These are phyloP conservation scores for Tenebrio molitor DNA, from an alignment of 1,140 invertebrate species.

Conservation along the genomic window DNA sequence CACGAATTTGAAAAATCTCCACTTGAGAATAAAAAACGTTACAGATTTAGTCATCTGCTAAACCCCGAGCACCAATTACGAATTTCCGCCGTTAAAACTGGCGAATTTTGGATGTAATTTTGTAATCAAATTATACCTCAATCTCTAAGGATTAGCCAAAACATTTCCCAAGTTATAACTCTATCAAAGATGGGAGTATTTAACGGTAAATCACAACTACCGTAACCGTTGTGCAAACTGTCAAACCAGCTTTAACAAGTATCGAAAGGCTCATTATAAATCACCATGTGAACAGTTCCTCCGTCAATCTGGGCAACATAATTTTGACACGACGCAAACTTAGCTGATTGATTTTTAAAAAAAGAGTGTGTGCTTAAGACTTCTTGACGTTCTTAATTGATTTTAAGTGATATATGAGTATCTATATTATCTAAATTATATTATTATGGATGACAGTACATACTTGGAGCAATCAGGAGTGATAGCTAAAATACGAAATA, in stretches of 20 bases:
- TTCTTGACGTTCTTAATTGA: too few relatives aligned
- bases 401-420: too few relatives aligned
- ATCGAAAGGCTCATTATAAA: conserved; percentile 11
- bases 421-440: too few relatives aligned
- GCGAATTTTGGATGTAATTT: conserved; percentile 14
- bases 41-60: not conserved
- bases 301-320: not conserved
- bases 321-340: too few relatives aligned
- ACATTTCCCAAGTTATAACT: conserved; percentile 12
- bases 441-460: too few relatives aligned
- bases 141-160: conserved; percentile 13
- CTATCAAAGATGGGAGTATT: conserved; percentile 16
- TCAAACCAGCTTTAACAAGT: not conserved
- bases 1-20: too few relatives aligned
- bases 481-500: too few relatives aligned
- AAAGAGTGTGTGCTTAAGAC: too few relatives aligned
- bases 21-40: too few relatives aligned
- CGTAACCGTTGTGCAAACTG: conserved; percentile 10
- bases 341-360: too few relatives aligned
- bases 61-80: not conserved
- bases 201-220: conserved; percentile 4
- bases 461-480: too few relatives aligned
- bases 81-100: not conserved
- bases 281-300: not conserved
- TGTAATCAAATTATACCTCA: conserved; percentile 7